These are phyloP conservation scores for Drosophila nr. medialis DNA, from an alignment of 2,888 invertebrate genomes.

Conservation along the genomic window DNA sequence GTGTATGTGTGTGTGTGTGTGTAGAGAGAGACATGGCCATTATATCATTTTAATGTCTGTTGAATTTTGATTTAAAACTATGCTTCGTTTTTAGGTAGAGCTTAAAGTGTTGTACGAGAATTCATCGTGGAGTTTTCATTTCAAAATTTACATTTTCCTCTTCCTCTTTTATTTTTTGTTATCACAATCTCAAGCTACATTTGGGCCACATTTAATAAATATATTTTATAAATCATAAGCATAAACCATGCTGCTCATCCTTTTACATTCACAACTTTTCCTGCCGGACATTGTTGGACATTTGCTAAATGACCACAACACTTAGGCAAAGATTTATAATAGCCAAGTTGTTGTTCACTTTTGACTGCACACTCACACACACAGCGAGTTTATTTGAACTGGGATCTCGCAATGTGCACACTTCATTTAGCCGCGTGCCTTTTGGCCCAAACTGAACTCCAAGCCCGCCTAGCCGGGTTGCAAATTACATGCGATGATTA, in stretches of 20 bases:
- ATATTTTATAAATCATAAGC: slow-evolving; percentile 69
- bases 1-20: slow-evolving; percentile 1
- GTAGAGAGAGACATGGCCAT: slow-evolving; percentile 11
- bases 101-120: slow-evolving; percentile 3
- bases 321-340: slow-evolving; percentile 79
- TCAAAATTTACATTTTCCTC: neutral
- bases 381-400: slow-evolving; percentile 31
- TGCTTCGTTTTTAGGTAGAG: neutral
- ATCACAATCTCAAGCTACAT: slow-evolving; percentile 33
- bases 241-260: slow-evolving; percentile 26
- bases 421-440: slow-evolving; percentile 70
- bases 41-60: slow-evolving; percentile 35
- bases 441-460: slow-evolving; percentile 39
- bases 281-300: slow-evolving; percentile 70
- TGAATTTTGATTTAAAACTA: slow-evolving; percentile 19
- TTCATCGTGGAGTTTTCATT: neutral
- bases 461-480: slow-evolving; percentile 14
- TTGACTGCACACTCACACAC: slow-evolving; percentile 58
- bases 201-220: slow-evolving; percentile 68
- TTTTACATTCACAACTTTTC: slow-evolving; percentile 57
- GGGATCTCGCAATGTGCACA: slow-evolving; percentile 60
- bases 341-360: slow-evolving; percentile 72
- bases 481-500: slow-evolving; percentile 72
- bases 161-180: neutral
- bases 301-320: slow-evolving; percentile 81